Evolutionary conservation across 1,140 invertebrate species (phyloP).

Genomic region (Drosophila chauvacae): DNA sequence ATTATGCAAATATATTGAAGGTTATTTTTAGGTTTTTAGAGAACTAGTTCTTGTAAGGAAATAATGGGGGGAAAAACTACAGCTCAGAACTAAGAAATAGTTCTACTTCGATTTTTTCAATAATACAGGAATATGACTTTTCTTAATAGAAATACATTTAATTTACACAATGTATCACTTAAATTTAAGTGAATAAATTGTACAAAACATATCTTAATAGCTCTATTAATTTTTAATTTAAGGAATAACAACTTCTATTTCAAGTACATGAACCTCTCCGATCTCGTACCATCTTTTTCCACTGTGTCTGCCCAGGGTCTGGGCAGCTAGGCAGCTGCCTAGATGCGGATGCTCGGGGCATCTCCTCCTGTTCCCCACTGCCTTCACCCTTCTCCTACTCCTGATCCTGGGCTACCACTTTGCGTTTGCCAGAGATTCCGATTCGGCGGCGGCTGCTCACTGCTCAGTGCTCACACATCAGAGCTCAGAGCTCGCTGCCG

Average conservation of each 20-base stretch:
- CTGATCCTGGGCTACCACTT: constrained; percentile 53
- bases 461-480: constrained; percentile 29
- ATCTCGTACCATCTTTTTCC: neutral
- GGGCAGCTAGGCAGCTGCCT: constrained; percentile 52
- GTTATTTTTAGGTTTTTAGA: neutral
- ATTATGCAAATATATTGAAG: too few species aligned
- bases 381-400: neutral
- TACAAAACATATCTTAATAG: accelerated
- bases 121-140: neutral
- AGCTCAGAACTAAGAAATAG: neutral
- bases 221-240: neutral
- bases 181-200: neutral
- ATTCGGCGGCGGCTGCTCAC: constrained; percentile 21
- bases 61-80: neutral
- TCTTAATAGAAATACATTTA: neutral
- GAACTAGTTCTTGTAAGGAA: neutral
- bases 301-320: constrained; percentile 57
- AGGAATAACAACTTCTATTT: neutral
- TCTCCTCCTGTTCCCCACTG: constrained; percentile 24
- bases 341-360: constrained; percentile 65
- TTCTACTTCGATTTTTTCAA: neutral
- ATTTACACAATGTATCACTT: neutral
- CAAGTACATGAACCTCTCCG: too few species aligned
- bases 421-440: constrained; percentile 40
- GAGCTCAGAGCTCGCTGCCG: constrained; percentile 39